phyloP scores from a whole-genome alignment of 2,113 vertebrate species.

The Oryzias curvinotus region DNA sequence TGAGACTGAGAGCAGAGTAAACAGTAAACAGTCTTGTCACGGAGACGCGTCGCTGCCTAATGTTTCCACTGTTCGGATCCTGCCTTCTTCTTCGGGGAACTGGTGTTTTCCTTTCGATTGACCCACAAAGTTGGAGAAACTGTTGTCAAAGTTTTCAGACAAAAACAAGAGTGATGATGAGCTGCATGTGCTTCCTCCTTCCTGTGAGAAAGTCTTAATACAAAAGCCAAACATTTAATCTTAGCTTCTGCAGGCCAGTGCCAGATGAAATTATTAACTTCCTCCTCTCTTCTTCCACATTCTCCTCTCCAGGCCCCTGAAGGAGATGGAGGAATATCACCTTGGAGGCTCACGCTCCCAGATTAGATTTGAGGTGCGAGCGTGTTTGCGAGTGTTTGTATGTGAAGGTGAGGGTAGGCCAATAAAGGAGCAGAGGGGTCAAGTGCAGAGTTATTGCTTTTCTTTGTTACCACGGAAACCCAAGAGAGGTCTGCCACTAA shows the following conservation, averaged over 20 bases:
- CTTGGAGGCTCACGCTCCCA: slow-evolving; percentile 46
- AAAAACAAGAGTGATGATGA: slow-evolving; percentile 20
- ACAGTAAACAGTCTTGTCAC: slow-evolving; percentile 54
- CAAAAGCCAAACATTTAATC: slow-evolving; percentile 57
- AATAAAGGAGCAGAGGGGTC: slow-evolving; percentile 73
- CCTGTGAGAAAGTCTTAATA: slow-evolving; percentile 16
- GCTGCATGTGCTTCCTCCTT: slow-evolving; percentile 5
- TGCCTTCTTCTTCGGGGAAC: neutral
- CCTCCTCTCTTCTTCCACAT: slow-evolving; percentile 27
- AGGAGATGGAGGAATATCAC: slow-evolving; percentile 53
- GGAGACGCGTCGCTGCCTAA: slow-evolving; percentile 43
- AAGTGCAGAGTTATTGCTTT: slow-evolving; percentile 80
- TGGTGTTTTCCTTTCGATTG: neutral
- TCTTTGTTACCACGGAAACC: slow-evolving; percentile 66
- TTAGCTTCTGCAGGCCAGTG: slow-evolving; percentile 53
- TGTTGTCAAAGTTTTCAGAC: slow-evolving; percentile 12
- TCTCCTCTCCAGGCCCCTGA: slow-evolving; percentile 39
- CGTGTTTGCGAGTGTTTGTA: slow-evolving; percentile 35
- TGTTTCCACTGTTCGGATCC: slow-evolving; percentile 32
- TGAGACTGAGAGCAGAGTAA: slow-evolving; percentile 55
- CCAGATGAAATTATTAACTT: slow-evolving; percentile 66
- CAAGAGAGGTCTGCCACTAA: slow-evolving; percentile 38
- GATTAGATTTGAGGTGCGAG: slow-evolving; percentile 70
- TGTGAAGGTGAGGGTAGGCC: slow-evolving; percentile 52
- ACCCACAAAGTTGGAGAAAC: slow-evolving; percentile 23